phyloP scores from a whole-genome alignment of 2,113 vertebrate genomes.

The Rhinoptilus africanus region DNA sequence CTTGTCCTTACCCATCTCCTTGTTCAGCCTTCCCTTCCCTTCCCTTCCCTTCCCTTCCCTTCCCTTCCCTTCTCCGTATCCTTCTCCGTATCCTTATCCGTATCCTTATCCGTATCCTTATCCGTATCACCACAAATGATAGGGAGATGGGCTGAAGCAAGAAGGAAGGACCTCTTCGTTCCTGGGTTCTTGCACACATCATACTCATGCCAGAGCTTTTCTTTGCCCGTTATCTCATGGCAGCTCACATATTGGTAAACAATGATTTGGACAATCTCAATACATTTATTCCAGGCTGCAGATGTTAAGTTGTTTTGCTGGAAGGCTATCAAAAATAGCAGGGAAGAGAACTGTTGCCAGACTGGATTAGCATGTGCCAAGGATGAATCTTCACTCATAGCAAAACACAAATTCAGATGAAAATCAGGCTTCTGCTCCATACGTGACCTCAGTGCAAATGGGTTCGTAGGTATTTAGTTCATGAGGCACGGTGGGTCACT shows the following conservation, averaged over 20 bases:
- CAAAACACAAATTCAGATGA: neutral
- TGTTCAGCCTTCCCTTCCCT: neutral
- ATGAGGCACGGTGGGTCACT: fast-evolving
- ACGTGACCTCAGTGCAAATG: neutral
- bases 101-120: too few relatives aligned
- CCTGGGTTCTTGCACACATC: neutral
- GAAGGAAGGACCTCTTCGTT: neutral
- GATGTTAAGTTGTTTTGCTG: slow-evolving; percentile 10
- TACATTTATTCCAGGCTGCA: neutral
- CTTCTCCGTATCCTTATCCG: too few relatives aligned
- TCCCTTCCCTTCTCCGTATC: neutral
- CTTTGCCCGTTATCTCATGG: neutral
- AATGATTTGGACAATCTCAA: neutral
- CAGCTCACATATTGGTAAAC: slow-evolving; percentile 1
- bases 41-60: too few relatives aligned
- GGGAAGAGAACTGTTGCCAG: neutral
- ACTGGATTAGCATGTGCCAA: neutral
- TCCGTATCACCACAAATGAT: fast-evolving
- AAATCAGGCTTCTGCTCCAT: neutral
- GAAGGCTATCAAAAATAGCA: neutral
- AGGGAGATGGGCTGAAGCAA: neutral
- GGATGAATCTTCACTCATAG: neutral
- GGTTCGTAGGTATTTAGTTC: neutral
- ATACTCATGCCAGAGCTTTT: neutral
- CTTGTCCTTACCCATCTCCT: neutral